Evolutionary conservation across 2,797 vertebrate genomes (phyloP).

Genomic region (Aeoliscus strigatus): DNA sequence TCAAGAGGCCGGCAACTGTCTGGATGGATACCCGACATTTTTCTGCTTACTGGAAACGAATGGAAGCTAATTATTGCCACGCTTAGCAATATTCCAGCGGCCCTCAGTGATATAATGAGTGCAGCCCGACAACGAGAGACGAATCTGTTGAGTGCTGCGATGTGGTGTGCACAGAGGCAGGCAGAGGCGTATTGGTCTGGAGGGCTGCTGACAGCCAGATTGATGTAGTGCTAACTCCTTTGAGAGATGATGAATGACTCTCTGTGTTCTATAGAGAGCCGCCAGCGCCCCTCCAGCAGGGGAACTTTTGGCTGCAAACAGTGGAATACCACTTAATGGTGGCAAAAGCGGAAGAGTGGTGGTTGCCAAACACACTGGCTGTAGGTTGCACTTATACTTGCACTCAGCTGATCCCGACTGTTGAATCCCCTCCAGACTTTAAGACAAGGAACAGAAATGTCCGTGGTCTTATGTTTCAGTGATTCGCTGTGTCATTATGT

Average conservation of each 20-base stretch:
- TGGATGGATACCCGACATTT: constrained; percentile 8
- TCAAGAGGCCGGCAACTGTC: constrained; percentile 20
- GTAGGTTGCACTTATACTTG: too few relatives aligned
- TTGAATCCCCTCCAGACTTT: too few relatives aligned
- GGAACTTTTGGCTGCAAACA: constrained; percentile 36
- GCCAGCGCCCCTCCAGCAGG: constrained; percentile 43
- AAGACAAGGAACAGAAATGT: too few relatives aligned
- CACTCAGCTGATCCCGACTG: too few relatives aligned
- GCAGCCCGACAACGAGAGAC: constrained; percentile 4
- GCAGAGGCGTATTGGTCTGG: constrained; percentile 49
- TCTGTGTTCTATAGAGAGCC: constrained; percentile 49
- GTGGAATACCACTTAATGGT: constrained; percentile 28
- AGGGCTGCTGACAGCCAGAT: constrained; percentile 64
- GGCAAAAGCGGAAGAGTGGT: constrained; percentile 28
- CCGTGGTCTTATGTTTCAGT: too few relatives aligned
- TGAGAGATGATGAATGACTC: constrained; percentile 64
- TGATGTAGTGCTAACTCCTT: constrained; percentile 57
- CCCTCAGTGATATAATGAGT: constrained; percentile 19
- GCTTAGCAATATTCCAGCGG: constrained; percentile 23
- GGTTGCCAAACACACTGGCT: constrained; percentile 9
- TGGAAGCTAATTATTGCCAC: constrained; percentile 26
- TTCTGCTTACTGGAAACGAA: constrained; percentile 24
- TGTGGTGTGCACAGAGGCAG: constrained; percentile 35
- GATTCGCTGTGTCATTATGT: too few relatives aligned
- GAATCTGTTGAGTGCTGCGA: constrained; percentile 25